Conservation (phyloP, 2,797 vertebrate genomes). For the Telmatherina bonti region DNA sequence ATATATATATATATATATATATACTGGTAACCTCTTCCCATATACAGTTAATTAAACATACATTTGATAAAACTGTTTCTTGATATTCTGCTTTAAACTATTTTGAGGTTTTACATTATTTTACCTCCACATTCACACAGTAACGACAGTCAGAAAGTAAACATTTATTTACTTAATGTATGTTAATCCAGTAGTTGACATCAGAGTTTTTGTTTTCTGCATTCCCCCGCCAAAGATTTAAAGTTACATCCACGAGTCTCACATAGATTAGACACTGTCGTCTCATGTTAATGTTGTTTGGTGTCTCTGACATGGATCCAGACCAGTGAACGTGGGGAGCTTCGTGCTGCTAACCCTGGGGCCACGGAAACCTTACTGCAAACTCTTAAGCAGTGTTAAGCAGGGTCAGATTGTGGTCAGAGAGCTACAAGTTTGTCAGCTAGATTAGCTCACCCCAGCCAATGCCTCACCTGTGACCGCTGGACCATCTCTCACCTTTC, state of each 20-base stretch:
- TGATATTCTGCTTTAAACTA: no score
- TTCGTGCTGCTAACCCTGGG: slow-evolving; percentile 24
- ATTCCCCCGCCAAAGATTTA: neutral
- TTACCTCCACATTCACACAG: no score
- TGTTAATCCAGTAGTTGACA: no score
- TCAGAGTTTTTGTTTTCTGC: neutral
- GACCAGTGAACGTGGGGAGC: neutral
- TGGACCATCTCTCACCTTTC: slow-evolving; percentile 34
- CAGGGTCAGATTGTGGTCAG: slow-evolving; percentile 51
- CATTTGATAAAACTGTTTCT: no score
- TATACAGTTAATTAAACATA: no score
- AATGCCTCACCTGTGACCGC: slow-evolving; percentile 51
- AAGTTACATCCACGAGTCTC: neutral
- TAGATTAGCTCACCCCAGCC: slow-evolving; percentile 46
- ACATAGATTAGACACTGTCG: neutral
- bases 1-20: no score
- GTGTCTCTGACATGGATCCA: slow-evolving; percentile 3
- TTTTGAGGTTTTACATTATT: no score
- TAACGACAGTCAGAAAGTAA: neutral
- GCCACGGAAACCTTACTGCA: slow-evolving; percentile 35
- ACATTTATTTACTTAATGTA: neutral
- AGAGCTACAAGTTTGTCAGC: slow-evolving; percentile 56
- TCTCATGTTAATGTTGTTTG: neutral
- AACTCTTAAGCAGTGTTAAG: slow-evolving; percentile 52
- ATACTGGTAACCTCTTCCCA: no score